Percentiles rank a stretch among this genome's conserved stretches.
Evolutionary conservation across 1,140 invertebrate genomes (phyloP).

Genomic region (Ylistrum balloti): DNA sequence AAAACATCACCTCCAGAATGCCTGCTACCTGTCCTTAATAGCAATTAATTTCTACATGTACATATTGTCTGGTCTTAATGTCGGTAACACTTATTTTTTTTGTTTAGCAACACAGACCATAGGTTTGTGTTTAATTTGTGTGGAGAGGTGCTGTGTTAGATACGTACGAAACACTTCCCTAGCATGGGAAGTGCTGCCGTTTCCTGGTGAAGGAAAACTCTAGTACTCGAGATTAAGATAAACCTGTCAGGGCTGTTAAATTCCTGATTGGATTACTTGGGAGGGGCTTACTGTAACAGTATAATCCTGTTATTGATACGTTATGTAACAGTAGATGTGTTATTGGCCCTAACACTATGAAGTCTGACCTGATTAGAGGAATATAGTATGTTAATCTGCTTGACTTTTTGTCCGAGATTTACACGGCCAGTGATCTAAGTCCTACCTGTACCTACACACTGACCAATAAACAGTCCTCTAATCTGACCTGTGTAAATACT

Average conservation of each 20-base stretch:
- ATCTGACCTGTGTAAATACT: no score
- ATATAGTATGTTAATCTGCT: background rate
- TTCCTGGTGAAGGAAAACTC: conserved; percentile 26
- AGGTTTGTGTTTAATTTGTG: background rate
- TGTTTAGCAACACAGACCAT: background rate
- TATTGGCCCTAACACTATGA: background rate
- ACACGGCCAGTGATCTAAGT: background rate
- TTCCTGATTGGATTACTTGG: conserved; percentile 33
- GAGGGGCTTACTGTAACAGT: background rate
- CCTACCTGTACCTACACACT: background rate
- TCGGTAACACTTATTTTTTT: background rate
- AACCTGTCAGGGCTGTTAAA: conserved; percentile 31
- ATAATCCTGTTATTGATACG: background rate
- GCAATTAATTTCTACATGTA: conserved; percentile 21
- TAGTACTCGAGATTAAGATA: conserved; percentile 14
- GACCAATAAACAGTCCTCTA: background rate
- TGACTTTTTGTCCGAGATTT: background rate
- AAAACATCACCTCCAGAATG: background rate
- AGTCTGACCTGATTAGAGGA: background rate
- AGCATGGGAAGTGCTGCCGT: background rate
- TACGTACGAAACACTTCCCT: background rate
- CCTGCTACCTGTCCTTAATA: conserved; percentile 19
- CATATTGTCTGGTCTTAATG: conserved; percentile 19
- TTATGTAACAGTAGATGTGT: background rate
- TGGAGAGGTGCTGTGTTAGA: background rate